Evolutionary conservation across 37 sponge, comb jelly and placozoan genomes (phyloP), one percentile per base, ranked within the genome.

Genomic region (Oopsacas minuta): DNA sequence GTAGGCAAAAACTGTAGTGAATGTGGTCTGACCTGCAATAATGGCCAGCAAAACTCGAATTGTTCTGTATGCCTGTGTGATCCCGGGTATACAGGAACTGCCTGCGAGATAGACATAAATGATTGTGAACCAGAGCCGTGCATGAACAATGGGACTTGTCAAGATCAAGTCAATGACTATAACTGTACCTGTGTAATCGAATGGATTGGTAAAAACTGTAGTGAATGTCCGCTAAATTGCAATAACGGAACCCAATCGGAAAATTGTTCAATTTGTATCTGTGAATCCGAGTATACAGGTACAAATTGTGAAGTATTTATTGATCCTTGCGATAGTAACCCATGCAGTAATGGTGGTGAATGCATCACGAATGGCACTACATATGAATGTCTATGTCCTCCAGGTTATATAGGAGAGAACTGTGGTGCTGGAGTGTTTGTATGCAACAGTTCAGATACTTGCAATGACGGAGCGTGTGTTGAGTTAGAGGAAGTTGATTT

Each of bases 241-340:
- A 25, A 25, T 34, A 61, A 61, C 30, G 75, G 75, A 10, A 12
- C 1, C 7, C 1, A 3, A 25, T 25, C 20, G 3, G 20, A 5
- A 25, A 3, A 3, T 3, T 61, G 75, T 61, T 61, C 75, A 25
- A 12, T 61, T 25, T 61, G 75, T 61, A 34, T 61, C 28, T 61
- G 75, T 61, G 75, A 61, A 28, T 37, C 84, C 49, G 84, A 83
- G 23, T 88, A 36, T 52, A 88, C 87, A 17, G 83, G 87, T 25
- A 0, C n/a, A 23, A 0, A 0, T 42, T 86, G 87, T 86, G 83
- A 82, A 28, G 37, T 52, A 36, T 89, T 85, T 23, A 52, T 91
- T n/a, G 75, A 91, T 75, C 89, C 89, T 20, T 91, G 92, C 85
- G 81, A 23, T n/a, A 10, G 75, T 1, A 83, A 87, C 35, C 87